Conservation (phyloP, 2,888 invertebrate species). For the Philhelius pedissequus region DNA sequence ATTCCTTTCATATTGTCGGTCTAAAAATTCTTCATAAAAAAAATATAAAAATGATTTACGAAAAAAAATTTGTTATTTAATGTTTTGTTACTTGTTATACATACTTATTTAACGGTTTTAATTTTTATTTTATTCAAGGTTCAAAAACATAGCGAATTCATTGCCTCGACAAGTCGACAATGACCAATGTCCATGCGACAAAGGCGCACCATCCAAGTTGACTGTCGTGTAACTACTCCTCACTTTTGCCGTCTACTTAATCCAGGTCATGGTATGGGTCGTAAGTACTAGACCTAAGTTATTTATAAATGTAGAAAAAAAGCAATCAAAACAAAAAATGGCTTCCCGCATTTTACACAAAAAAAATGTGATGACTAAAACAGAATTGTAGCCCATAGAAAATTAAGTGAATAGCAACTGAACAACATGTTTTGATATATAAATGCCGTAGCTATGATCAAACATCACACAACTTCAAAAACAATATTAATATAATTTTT, state of each 20-base stretch:
- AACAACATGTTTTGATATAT: background rate
- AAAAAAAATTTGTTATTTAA: too few relatives aligned
- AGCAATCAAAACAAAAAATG: slow-evolving; percentile 19
- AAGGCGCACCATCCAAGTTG: slow-evolving; percentile 73
- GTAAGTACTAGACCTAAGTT: slow-evolving; percentile 75
- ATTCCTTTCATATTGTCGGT: too few relatives aligned
- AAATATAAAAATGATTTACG: too few relatives aligned
- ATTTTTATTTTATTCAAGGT: slow-evolving; percentile 73
- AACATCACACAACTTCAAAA: background rate
- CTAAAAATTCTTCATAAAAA: too few relatives aligned
- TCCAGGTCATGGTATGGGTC: slow-evolving; percentile 77
- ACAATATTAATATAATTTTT: background rate
- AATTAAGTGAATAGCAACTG: background rate
- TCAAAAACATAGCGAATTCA: slow-evolving; percentile 78
- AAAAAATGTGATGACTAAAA: slow-evolving; percentile 26
- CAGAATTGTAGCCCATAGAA: background rate
- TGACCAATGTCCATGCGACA: slow-evolving; percentile 78
- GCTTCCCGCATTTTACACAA: slow-evolving; percentile 37
- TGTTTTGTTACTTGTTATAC: background rate
- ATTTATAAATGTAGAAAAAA: background rate
- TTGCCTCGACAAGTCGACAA: slow-evolving; percentile 76
- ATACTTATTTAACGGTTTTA: background rate
- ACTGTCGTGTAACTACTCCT: slow-evolving; percentile 78
- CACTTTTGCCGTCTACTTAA: slow-evolving; percentile 79
- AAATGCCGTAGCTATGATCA: background rate